Evolutionary conservation across 2,797 vertebrate species (phyloP).

Genomic region (Rhinoraja longicauda): DNA sequence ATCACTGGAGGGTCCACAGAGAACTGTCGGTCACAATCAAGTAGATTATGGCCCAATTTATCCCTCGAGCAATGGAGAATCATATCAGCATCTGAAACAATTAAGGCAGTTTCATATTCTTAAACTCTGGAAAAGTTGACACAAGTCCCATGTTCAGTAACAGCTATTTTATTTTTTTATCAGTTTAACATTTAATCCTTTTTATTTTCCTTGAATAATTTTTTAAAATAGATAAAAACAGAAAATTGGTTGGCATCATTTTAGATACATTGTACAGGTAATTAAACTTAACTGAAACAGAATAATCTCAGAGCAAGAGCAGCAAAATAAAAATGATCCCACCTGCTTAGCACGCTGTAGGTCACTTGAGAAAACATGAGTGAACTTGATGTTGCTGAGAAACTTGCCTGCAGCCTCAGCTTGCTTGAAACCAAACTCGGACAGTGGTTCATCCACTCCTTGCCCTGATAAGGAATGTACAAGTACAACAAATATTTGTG

Average conservation of each 20-base stretch:
- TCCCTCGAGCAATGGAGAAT: not conserved
- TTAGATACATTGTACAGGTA: not conserved
- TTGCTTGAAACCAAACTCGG: conserved; percentile 72
- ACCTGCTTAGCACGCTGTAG: conserved; percentile 78
- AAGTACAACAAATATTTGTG: not conserved
- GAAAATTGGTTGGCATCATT: not conserved
- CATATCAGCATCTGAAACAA: not conserved
- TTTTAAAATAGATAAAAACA: not conserved
- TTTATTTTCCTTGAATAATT: not conserved
- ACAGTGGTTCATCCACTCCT: conserved; percentile 71
- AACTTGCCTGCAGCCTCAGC: conserved; percentile 72
- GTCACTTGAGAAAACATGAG: conserved; percentile 75
- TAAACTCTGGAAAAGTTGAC: not conserved
- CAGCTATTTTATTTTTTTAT: not conserved
- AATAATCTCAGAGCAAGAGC: not conserved
- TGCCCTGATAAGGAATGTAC: conserved; percentile 61
- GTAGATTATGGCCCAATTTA: not conserved
- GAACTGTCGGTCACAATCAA: too few relatives aligned
- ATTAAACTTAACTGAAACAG: not conserved
- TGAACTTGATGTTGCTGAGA: conserved; percentile 70
- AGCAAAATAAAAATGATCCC: conserved; percentile 37
- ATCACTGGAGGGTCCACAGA: too few relatives aligned
- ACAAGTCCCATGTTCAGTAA: not conserved
- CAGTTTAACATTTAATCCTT: not conserved
- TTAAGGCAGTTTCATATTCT: not conserved